Base-by-base conservation (phyloP, 35 echinoderm and acorn worm genomes). In the Ptychodera flava region DNA sequence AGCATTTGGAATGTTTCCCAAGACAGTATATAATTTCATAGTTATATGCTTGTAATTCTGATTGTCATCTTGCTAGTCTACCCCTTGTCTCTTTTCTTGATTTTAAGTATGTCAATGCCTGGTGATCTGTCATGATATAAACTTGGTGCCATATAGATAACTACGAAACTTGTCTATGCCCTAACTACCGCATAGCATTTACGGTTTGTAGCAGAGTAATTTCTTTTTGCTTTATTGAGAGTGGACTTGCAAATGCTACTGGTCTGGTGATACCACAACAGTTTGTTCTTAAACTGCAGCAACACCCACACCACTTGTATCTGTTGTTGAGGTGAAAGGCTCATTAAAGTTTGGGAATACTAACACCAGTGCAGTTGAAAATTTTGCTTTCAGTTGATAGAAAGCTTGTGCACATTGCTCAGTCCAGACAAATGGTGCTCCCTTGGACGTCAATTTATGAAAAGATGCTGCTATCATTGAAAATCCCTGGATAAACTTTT, bases 141-240 rank as follows among this genome's bases (percentile, higher is more conserved):
- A 85, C 1, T 85, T 33, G n/a, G 33, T 90, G 38, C 82, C 88
- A 79, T 90, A 85, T 31, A 84, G 45, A 32, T 85, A 90, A 33
- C 38, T 29, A 16, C 85, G 37, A 84, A 90, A 84, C 33, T 90
- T 90, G 37, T 90, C 30, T 34, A 84, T 38, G 81, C 88, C 88
- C 82, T 85, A 27, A 90, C 82, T 10, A 90, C 82, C 31, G 88
- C 88, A 34, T 29, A 78, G 83, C 88, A 85, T 35, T 90, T 77
- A 33, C 78, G 83, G 33, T 90, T 75, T 77, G 37, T 90, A 22
- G 83, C 64, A 29, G 76, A 90, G 33, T 90, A 90, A 22, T 84
- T 85, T 29, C 36, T 27, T 85, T 64, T 78, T 29, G 29, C 33
- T 15, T 85, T 37, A 35, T 36, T 76, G 35, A 90, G 77, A 38